phyloP scores from a whole-genome alignment of 30 jellyfish, hydroid and myxozoan species.

The Cassiopea xamachana region DNA sequence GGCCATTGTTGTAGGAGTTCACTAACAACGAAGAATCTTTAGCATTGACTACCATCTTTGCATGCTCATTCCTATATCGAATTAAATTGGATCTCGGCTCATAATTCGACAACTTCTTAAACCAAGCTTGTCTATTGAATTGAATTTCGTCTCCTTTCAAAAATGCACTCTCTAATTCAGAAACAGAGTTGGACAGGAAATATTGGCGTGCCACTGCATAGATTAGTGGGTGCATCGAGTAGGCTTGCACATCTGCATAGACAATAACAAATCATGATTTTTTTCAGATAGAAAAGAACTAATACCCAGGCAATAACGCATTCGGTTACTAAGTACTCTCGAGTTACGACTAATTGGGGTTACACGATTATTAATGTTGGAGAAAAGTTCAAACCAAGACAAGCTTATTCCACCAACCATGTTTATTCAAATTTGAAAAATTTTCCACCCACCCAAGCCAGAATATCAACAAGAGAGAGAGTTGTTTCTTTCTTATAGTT shows the following conservation, averaged over 20 bases:
- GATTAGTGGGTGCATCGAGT: constrained; percentile 94
- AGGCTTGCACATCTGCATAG: constrained; percentile 74
- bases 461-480: no score
- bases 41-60: constrained; percentile 15
- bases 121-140: constrained; percentile 82
- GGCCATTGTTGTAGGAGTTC: constrained; percentile 59
- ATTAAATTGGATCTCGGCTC: constrained; percentile 70
- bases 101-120: constrained; percentile 73
- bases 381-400: no score
- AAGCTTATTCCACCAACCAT: no score
- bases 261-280: not conserved
- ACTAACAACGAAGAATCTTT: constrained; percentile 26
- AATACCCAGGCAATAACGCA: not conserved
- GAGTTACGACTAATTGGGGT: no score
- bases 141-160: constrained; percentile 41
- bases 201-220: constrained; percentile 93
- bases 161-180: constrained; percentile 64
- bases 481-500: no score
- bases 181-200: constrained; percentile 71
- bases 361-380: no score
- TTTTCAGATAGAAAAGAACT: not conserved
- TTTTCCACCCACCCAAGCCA: no score
- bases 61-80: constrained; percentile 54
- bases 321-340: not conserved
- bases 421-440: no score